Evolutionary conservation across 1,140 invertebrate genomes (phyloP).

Genomic region (Brachionus angularis): DNA sequence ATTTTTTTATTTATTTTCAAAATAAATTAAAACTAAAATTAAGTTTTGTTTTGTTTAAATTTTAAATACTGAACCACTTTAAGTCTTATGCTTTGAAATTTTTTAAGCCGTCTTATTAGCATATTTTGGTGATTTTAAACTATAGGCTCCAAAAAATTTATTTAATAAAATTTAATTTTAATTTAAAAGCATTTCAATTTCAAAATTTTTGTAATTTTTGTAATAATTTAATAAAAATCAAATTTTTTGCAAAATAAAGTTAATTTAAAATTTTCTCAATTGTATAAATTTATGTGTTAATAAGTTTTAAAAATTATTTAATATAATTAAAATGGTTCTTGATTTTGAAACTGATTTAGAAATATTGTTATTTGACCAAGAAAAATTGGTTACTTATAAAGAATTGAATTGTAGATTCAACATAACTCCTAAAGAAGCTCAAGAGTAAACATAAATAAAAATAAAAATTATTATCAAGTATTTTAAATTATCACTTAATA

Average conservation of each 20-base stretch:
- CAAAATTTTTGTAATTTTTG: too few species aligned
- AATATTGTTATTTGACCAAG: slow-evolving; percentile 12
- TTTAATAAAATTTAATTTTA: too few species aligned
- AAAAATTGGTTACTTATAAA: slow-evolving; percentile 34
- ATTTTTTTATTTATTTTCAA: too few species aligned
- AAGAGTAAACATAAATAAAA: not conserved
- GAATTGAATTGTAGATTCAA: slow-evolving; percentile 17
- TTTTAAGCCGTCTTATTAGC: too few species aligned
- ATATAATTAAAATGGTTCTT: not conserved
- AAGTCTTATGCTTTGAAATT: too few species aligned
- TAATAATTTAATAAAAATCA: not conserved
- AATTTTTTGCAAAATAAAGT: not conserved
- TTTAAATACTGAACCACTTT: not conserved
- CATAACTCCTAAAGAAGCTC: not conserved
- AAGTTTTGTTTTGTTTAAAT: not conserved
- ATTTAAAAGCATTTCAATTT: too few species aligned
- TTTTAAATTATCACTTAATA: not conserved
- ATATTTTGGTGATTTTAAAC: too few species aligned
- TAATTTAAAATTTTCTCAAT: not conserved
- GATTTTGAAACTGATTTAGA: slow-evolving; percentile 18
- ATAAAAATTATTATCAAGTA: not conserved
- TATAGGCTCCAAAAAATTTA: too few species aligned
- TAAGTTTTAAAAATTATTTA: too few species aligned
- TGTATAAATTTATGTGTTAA: too few species aligned
- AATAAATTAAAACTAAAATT: not conserved